Percentiles rank a stretch among this genome's conserved stretches.
phyloP scores from a whole-genome alignment of 2,888 invertebrate genomes.

The Hypercompe scribonia region DNA sequence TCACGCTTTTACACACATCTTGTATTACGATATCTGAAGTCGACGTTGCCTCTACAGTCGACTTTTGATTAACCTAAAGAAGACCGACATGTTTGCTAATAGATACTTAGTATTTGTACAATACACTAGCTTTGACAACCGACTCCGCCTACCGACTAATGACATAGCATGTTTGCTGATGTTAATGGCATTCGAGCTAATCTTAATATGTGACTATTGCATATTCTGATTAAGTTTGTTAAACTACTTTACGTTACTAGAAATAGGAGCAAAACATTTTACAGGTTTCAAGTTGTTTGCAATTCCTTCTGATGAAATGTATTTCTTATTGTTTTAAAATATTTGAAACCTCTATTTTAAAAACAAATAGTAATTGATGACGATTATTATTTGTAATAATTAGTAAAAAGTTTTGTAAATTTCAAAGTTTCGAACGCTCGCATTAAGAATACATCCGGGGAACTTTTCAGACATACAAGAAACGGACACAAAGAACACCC shows the following conservation, averaged over 20 bases:
- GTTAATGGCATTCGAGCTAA: constrained; percentile 7
- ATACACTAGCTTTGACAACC: constrained; percentile 13
- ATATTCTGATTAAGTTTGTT: constrained; percentile 4
- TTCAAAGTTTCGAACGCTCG: no score
- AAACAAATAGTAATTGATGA: not conserved
- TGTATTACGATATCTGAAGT: not conserved
- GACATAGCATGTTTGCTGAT: constrained; percentile 11
- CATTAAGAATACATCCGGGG: no score
- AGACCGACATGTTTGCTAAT: constrained; percentile 1
- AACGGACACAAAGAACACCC: no score
- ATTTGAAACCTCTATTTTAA: not conserved
- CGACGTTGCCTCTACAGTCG: not conserved
- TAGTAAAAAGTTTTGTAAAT: no score
- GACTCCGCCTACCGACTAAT: constrained; percentile 16
- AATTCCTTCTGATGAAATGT: not conserved
- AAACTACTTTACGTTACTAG: not conserved
- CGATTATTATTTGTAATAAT: no score
- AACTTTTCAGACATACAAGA: no score
- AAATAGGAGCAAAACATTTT: not conserved
- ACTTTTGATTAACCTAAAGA: constrained; percentile 14
- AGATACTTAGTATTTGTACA: constrained; percentile 15
- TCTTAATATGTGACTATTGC: not conserved
- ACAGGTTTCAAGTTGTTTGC: not conserved
- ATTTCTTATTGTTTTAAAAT: not conserved
- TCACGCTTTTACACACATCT: constrained; percentile 1